phyloP scores from a whole-genome alignment of 2,113 vertebrate species.

The Alces alces region DNA sequence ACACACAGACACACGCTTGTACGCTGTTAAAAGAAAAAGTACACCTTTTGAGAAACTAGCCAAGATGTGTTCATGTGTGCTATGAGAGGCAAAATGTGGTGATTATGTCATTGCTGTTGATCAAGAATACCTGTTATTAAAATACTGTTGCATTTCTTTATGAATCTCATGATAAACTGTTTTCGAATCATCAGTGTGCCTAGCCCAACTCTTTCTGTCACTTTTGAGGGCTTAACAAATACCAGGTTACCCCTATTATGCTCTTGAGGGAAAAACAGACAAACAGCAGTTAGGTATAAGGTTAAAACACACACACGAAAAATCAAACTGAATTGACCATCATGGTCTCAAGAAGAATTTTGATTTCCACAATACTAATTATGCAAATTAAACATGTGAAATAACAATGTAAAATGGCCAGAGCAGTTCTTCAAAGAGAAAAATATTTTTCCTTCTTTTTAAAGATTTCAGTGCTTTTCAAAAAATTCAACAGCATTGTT shows the following conservation, averaged over 20 bases:
- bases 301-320: neutral
- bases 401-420: constrained; percentile 3
- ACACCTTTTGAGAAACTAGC: neutral
- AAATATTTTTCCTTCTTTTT: neutral
- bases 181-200: neutral
- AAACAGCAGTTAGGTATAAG: neutral
- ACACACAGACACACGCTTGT: neutral
- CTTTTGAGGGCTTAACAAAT: constrained; percentile 18
- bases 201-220: neutral
- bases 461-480: neutral
- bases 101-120: neutral
- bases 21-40: neutral
- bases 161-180: neutral
- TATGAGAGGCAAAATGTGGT: neutral
- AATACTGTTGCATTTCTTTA: neutral
- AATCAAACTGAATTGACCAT: neutral
- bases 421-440: neutral
- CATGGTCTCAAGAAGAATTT: neutral
- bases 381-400: constrained; percentile 26
- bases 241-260: neutral
- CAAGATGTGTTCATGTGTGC: neutral
- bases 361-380: neutral
- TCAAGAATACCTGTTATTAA: neutral
- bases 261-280: neutral
- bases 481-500: neutral